phyloP scores from a whole-genome alignment of 2,113 vertebrate genomes.

The Chamaetylas fuelleborni region DNA sequence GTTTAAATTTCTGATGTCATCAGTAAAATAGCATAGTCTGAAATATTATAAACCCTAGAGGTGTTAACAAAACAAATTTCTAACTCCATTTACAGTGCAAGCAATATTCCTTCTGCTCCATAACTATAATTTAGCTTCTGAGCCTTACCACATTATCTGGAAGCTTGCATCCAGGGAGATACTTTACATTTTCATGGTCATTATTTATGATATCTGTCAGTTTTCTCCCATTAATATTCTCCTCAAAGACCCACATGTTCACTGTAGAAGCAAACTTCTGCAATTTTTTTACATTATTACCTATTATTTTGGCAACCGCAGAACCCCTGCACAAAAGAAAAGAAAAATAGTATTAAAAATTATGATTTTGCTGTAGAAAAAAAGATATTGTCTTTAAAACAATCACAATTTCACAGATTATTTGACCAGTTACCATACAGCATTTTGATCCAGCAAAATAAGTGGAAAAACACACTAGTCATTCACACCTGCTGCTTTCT shows the following conservation, averaged over 20 bases:
- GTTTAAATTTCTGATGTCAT: not conserved
- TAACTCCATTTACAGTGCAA: not conserved
- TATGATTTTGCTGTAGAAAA: not conserved
- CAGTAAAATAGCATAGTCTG: not conserved
- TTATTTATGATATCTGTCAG: conserved; percentile 91
- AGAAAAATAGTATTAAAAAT: not conserved
- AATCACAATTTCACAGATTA: not conserved
- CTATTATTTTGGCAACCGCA: conserved; percentile 89
- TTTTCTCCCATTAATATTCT: conserved; percentile 85
- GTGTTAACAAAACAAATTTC: not conserved
- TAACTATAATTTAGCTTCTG: not conserved
- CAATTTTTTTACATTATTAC: conserved; percentile 81
- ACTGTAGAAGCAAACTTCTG: conserved; percentile 84
- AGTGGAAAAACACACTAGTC: not conserved
- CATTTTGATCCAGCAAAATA: not conserved
- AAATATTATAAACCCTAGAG: not conserved
- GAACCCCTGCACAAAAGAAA: conserved; percentile 81
- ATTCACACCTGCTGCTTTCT: not conserved
- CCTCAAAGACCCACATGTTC: conserved; percentile 95
- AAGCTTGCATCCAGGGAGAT: conserved; percentile 90
- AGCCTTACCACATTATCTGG: conserved; percentile 91
- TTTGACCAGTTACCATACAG: not conserved
- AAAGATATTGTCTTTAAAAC: not conserved
- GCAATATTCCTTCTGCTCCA: not conserved
- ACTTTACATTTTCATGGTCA: conserved; percentile 92